Evolutionary conservation across 2,888 invertebrate genomes (phyloP), one percentile per base, ranked within the genome.

Genomic region (Polyploca ridens): DNA sequence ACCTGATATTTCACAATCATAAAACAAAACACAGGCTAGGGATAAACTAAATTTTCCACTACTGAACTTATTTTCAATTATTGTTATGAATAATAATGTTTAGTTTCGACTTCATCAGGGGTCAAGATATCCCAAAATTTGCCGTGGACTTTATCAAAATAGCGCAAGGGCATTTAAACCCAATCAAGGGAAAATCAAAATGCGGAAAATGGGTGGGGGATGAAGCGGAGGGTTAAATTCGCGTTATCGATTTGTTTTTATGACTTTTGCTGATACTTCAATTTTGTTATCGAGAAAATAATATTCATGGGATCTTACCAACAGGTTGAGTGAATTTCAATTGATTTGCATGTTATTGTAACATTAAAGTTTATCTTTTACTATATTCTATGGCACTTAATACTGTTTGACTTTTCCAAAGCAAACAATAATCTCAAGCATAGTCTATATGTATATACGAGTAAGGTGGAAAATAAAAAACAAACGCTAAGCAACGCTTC

Each of bases 141-240:
- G 87, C 87, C 82, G 81, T 81, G 76, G 82, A 87, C 85, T 87
- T 86, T 90, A 90, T 86, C 86, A 88, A 89, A 89, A 91, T 87
- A 87, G 85, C 86, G 78, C 4, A 85, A 84, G 88, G 88, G 87
- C 87, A 90, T 90, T 93, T 92, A 91, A 93, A 92, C 91, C 88
- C 90, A 92, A 93, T 93, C 91, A 91, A 90, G 78, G 87, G 89
- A 90, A 92, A 94, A 92, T 93, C 93, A 93, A 92, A 93, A 92
- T 83, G 91, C 93, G 91, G 91, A 91, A 93, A 93, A 93, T 90
- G 81, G 86, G 81, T 88, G 88, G 91, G 91, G 85, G 80, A 85
- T 87, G 83, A 79, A 90, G 89, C 89, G 87, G 92, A 93, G 91
- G 93, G 92, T 91, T 91, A 91, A 91, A 90, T 87, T 90, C 87